Evolutionary conservation across 1,140 invertebrate species (phyloP), one percentile per base, ranked within the genome.

Genomic region (Zeugodacus cucurbitae): DNA sequence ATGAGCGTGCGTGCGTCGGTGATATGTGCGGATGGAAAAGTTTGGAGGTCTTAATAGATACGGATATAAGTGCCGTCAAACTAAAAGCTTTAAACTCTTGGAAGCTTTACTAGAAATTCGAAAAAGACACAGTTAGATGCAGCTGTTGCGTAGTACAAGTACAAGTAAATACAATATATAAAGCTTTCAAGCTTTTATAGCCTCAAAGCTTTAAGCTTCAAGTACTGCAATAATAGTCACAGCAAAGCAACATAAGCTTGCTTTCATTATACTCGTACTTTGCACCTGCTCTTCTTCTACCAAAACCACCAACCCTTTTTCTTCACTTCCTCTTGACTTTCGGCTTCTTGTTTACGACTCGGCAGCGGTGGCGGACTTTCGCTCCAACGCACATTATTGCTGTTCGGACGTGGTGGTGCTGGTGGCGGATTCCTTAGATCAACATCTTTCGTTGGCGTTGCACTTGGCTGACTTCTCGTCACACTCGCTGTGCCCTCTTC

Each of bases 261-360:
- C 26, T 37, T 41, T 74, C 17, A 5, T 41, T 11, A 67, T 11
- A 67, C n/a, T n/a, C n/a, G n/a, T n/a, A n/a, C 62, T 34, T 1
- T 11, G 26, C 11, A 67, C 11, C 0, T 67, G 29, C 5, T 32
- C 32, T 37, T 37, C 2, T 4, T 82, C 41, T 82, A 82, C 74
- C 74, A 82, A 82, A 82, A 82, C 7, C 74, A 11, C 74, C 74
- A 82, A 48, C 74, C 74, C 22, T 82, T 82, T 48, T 82, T 82
- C 74, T 82, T 82, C 1, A 48, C 74, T 26, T 82, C 74, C 74
- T 22, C 10, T 59, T 20, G 6, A 22, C n/a, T 3, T 70, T 48
- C 41, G 20, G 14, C 41, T 54, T 82, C 74, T 26, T 54, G 41
- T 10, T 82, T 82, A 22, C 74, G 74, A 48, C 74, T 82, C 20